phyloP scores from a whole-genome alignment of 2,797 vertebrate species.

The Enteromius argenteus region DNA sequence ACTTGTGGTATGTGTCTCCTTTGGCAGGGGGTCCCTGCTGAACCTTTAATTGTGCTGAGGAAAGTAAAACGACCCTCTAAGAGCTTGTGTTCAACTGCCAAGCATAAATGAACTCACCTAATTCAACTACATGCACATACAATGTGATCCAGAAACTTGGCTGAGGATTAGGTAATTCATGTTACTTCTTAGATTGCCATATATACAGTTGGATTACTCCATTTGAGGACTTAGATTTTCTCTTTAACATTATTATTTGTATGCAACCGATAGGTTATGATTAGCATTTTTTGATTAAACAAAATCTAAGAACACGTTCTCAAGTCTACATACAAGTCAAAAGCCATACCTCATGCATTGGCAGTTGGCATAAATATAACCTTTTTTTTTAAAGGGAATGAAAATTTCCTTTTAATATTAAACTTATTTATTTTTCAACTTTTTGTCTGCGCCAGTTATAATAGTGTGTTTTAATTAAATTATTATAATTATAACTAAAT shows the following conservation, averaged over 20 bases:
- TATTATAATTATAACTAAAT: background rate
- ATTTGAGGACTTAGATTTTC: background rate
- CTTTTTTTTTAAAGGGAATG: background rate
- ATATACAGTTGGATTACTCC: background rate
- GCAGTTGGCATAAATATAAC: background rate
- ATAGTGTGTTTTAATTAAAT: background rate
- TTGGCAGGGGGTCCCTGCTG: conserved; percentile 60
- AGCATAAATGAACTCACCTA: conserved; percentile 6
- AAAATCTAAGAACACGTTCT: background rate
- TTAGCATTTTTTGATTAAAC: background rate
- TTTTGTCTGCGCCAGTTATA: background rate
- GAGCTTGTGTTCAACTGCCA: conserved; percentile 40
- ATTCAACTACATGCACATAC: background rate
- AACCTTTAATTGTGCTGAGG: conserved; percentile 66
- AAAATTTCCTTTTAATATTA: background rate
- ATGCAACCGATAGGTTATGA: no score
- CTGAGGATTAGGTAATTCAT: background rate
- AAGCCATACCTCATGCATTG: background rate
- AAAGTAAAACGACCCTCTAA: conserved; percentile 22
- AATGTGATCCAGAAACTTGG: background rate
- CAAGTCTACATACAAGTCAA: background rate
- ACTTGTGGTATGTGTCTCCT: conserved; percentile 69
- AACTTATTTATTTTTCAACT: background rate
- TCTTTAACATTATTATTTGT: background rate
- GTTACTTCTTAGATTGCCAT: background rate